Base-by-base conservation (phyloP, 2,888 invertebrate species). In the Crematogaster levior region DNA sequence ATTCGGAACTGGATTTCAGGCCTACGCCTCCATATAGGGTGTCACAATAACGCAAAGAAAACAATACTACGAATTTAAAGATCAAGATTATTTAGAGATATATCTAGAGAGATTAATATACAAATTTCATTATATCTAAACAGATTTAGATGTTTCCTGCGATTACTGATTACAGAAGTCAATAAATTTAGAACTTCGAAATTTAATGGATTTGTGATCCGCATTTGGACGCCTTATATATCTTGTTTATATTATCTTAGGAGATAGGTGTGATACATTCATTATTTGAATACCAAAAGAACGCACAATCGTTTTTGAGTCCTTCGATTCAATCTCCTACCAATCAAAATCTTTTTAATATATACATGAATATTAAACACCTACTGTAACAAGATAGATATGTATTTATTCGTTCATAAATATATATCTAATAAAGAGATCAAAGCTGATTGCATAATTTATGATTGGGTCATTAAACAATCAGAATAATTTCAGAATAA, bases 1-100 rank as follows among this genome's bases (percentile, higher is more conserved):
- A 73, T 63, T 80, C 34, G 65, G 46, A 80, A 83, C 80, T 83
- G 80, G 80, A 83, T 83, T 83, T 80, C 72, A 63, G 48, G 72
- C 70, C 53, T 58, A 65, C 83, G 24, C 72, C 65, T 72, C 18
- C 3, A 80, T 83, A 81, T 12, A 73, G 58, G 30, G 65, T 80
- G 83, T 66, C 27, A 27, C 18, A 37, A 63, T 63, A 73, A 56
- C 3, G 5, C 30, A 30, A 66, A 15, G 10, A 43, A 65, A 58
- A 77, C 18, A 58, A 56, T 60, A 60, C 48, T 5, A 21, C 5
- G 4, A 12, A 7, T 18, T 3, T 2, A 34, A 2, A 61, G 10
- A 37, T 37, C 18, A 51, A 37, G 1, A 10, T 24, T n/a, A n/a
- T n/a, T n/a, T n/a, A n/a, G n/a, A n/a, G n/a, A n/a, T n/a, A n/a